phyloP scores from a whole-genome alignment of 2,797 vertebrate species.

The Paguma larvata region DNA sequence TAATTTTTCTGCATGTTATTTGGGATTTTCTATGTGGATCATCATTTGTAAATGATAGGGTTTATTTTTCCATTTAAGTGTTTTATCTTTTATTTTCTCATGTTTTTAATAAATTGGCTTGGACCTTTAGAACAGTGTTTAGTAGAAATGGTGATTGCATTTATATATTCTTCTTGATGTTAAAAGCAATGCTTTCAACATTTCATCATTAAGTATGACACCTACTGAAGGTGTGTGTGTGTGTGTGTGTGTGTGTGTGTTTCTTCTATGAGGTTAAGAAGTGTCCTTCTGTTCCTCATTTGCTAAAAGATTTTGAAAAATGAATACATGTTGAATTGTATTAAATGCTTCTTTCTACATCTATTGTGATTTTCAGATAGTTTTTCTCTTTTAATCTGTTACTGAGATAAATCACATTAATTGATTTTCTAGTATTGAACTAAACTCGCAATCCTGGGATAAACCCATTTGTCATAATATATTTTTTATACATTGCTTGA shows the following conservation, averaged over 20 bases:
- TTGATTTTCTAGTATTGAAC: slow-evolving; percentile 63
- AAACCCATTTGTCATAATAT: slow-evolving; percentile 47
- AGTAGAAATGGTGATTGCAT: background rate
- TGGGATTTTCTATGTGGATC: background rate
- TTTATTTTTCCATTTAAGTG: background rate
- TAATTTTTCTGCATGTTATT: background rate
- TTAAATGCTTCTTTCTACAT: slow-evolving; percentile 45
- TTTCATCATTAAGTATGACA: background rate
- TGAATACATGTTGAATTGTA: slow-evolving; percentile 56
- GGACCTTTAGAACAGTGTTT: background rate
- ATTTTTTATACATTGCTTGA: slow-evolving; percentile 15
- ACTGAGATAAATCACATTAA: slow-evolving; percentile 65
- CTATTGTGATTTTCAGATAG: slow-evolving; percentile 51
- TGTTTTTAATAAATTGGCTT: background rate
- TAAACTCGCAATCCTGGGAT: slow-evolving; percentile 1
- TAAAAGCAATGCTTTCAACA: slow-evolving; percentile 52
- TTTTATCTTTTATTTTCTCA: slow-evolving; percentile 21
- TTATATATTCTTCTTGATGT: slow-evolving; percentile 21
- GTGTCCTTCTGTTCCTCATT: background rate
- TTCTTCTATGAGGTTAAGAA: slow-evolving; percentile 38
- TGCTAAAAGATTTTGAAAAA: slow-evolving; percentile 50
- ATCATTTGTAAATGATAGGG: background rate
- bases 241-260: background rate
- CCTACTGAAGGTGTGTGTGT: background rate
- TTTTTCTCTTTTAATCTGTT: slow-evolving; percentile 56